Evolutionary conservation across 2,797 vertebrate genomes (phyloP).

Genomic region (Tokudaia tokunoshimensis): DNA sequence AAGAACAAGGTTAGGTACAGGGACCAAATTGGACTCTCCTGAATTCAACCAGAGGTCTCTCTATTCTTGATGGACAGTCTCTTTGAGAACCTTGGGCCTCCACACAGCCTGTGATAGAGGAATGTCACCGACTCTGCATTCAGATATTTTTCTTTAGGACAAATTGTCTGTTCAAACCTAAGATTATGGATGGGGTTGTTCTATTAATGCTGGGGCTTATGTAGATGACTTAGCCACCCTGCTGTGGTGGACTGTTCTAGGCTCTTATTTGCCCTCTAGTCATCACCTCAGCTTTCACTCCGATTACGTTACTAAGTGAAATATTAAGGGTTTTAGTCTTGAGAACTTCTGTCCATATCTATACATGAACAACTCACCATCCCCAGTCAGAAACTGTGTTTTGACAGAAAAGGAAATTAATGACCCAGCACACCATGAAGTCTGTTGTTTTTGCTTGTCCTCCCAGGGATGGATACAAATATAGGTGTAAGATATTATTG

Average conservation of each 20-base stretch:
- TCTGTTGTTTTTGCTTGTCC: neutral
- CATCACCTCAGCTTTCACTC: slow-evolving; percentile 43
- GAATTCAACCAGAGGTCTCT: neutral
- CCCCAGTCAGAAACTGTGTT: slow-evolving; percentile 33
- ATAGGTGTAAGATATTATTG: neutral
- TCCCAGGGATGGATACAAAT: slow-evolving; percentile 24
- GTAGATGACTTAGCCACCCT: slow-evolving; percentile 27
- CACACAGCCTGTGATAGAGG: slow-evolving; percentile 6
- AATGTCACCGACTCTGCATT: slow-evolving; percentile 34
- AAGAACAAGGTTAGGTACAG: neutral
- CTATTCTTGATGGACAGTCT: neutral
- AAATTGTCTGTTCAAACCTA: slow-evolving; percentile 12
- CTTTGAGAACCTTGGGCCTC: neutral
- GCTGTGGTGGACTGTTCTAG: slow-evolving; percentile 27
- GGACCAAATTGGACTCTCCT: neutral
- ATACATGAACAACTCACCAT: neutral
- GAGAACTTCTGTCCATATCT: neutral
- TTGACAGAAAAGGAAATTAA: neutral
- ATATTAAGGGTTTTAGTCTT: slow-evolving; percentile 47
- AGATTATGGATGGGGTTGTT: neutral
- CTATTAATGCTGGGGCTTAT: neutral
- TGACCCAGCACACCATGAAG: neutral
- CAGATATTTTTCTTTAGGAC: slow-evolving; percentile 56
- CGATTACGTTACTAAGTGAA: slow-evolving; percentile 35
- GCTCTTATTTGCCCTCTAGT: slow-evolving; percentile 23